A percentile compares a stretch with the other conserved stretches of the same genome.
Evolutionary conservation across 2,113 vertebrate genomes (phyloP).

Genomic region (Ceyx margarethae): DNA sequence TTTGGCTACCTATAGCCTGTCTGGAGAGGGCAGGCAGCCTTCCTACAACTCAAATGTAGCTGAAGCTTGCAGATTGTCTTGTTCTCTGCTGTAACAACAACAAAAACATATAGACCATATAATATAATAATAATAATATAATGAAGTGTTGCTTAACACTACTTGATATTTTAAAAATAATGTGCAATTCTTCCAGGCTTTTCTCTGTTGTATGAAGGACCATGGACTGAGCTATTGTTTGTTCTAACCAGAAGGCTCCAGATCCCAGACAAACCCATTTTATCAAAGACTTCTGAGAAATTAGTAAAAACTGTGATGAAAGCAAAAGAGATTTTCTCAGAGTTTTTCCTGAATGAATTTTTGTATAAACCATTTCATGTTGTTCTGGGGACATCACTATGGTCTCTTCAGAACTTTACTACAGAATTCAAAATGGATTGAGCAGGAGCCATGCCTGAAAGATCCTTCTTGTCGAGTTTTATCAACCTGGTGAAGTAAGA

Average conservation of each 20-base stretch:
- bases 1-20: background rate
- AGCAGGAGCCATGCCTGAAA: background rate
- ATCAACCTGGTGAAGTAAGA: background rate
- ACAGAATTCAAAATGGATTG: background rate
- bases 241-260: background rate
- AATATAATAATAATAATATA: background rate
- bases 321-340: background rate
- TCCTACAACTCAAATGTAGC: background rate
- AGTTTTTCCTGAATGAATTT: background rate
- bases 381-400: background rate
- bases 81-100: background rate
- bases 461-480: background rate
- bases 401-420: background rate
- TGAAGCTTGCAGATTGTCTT: background rate
- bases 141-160: background rate
- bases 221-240: background rate
- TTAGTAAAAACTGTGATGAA: background rate
- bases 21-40: background rate
- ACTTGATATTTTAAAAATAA: background rate
- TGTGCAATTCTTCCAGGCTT: background rate
- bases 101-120: background rate
- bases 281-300: background rate
- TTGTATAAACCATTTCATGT: background rate
- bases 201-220: background rate
- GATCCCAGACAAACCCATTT: background rate